Conservation (phyloP, 2,888 invertebrate species). For the Nymphalis polychloros region DNA sequence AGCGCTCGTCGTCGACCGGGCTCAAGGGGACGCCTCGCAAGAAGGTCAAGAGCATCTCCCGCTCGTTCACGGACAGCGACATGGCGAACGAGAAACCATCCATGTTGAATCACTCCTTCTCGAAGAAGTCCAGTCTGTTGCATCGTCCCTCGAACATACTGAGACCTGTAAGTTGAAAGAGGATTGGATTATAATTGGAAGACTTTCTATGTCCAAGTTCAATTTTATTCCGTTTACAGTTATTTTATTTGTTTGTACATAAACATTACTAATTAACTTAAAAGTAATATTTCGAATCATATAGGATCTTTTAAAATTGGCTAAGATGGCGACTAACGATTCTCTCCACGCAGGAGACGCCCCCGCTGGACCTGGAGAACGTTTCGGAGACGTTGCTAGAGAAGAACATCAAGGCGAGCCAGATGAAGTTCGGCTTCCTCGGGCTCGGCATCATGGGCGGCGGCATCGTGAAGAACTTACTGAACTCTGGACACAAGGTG, state of each 20-base stretch:
- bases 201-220: too few species aligned
- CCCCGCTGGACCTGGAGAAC: slow-evolving; percentile 88
- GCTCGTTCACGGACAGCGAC: slow-evolving; percentile 70
- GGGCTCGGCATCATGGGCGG: slow-evolving; percentile 98
- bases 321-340: too few species aligned
- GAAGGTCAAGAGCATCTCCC: slow-evolving; percentile 70
- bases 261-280: too few species aligned
- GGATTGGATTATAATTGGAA: not conserved
- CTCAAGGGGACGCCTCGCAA: slow-evolving; percentile 69
- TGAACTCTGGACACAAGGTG: slow-evolving; percentile 96
- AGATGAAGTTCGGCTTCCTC: slow-evolving; percentile 95
- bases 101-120: slow-evolving; percentile 81
- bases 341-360: slow-evolving; percentile 83
- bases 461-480: slow-evolving; percentile 96
- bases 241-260: too few species aligned
- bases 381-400: slow-evolving; percentile 89
- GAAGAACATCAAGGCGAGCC: slow-evolving; percentile 92
- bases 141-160: slow-evolving; percentile 86
- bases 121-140: slow-evolving; percentile 81
- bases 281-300: too few species aligned
- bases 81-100: slow-evolving; percentile 79
- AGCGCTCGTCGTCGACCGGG: slow-evolving; percentile 70
- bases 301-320: too few species aligned
- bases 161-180: slow-evolving; percentile 83
- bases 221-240: too few species aligned